Evolutionary conservation across 2,113 vertebrate genomes (phyloP).

Genomic region (Toxotes chatareus): DNA sequence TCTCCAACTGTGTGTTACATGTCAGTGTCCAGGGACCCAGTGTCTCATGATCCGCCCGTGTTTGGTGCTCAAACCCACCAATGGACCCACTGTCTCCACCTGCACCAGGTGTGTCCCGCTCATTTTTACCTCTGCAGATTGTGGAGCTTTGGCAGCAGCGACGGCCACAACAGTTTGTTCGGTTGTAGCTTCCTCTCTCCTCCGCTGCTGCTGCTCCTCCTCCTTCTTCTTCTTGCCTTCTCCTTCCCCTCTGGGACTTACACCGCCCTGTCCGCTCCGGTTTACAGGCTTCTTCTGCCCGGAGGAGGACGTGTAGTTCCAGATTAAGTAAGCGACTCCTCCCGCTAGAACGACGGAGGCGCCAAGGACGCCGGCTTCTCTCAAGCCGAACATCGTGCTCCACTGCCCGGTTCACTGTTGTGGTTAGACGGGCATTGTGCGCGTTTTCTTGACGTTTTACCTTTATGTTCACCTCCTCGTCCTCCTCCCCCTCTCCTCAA

Average conservation of each 20-base stretch:
- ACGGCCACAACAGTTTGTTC: not conserved
- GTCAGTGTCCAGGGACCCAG: too few species aligned
- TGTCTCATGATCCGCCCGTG: too few species aligned
- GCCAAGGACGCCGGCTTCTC: constrained; percentile 69
- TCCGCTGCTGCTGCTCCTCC: not conserved
- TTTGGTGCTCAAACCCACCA: too few species aligned
- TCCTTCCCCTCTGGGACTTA: not conserved
- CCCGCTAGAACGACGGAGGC: constrained; percentile 76
- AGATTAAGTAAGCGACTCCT: constrained; percentile 78
- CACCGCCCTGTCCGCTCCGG: not conserved
- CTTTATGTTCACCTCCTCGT: not conserved
- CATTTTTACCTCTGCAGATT: constrained; percentile 30
- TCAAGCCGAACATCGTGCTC: constrained; percentile 75
- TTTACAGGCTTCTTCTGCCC: not conserved
- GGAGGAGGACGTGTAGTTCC: constrained; percentile 66
- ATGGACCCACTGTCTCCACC: too few species aligned
- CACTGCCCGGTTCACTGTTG: not conserved
- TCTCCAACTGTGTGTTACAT: too few species aligned
- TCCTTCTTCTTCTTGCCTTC: not conserved
- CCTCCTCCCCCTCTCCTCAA: constrained; percentile 38
- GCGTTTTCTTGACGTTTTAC: not conserved
- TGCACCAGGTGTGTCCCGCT: too few species aligned
- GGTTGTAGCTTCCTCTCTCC: not conserved
- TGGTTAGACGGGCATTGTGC: not conserved
- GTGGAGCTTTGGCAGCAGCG: not conserved